A percentile compares a stretch with the other conserved stretches of the same genome.
These are phyloP conservation scores for Labeo rohita DNA, from an alignment of 2,113 vertebrate species.

Conservation along the genomic window DNA sequence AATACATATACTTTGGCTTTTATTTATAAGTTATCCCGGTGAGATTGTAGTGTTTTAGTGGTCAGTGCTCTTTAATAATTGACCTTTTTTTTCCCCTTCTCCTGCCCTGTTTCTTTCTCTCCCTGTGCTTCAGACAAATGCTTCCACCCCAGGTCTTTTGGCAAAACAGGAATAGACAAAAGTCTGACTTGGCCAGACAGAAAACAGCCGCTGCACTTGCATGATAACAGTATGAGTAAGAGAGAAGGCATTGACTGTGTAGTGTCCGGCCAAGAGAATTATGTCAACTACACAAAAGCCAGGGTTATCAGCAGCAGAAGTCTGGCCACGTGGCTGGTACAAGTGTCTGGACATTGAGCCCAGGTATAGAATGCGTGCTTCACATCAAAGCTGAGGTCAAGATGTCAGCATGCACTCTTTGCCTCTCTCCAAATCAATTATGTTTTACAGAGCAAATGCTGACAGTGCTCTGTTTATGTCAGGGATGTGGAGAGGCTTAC, in stretches of 20 bases:
- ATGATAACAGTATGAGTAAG: constrained; percentile 61
- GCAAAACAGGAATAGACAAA: constrained; percentile 60
- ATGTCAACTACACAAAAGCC: constrained; percentile 59
- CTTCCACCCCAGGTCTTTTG: constrained; percentile 51
- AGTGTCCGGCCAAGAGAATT: constrained; percentile 53
- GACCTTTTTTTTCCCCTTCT: background rate
- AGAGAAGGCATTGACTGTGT: constrained; percentile 49
- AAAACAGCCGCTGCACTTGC: constrained; percentile 59
- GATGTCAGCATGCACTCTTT: background rate
- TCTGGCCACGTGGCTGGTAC: constrained; percentile 4
- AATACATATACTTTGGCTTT: background rate
- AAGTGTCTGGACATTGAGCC: background rate
- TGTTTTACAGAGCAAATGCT: background rate
- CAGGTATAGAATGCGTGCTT: constrained; percentile 16
- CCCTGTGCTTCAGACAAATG: background rate
- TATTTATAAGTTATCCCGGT: background rate
- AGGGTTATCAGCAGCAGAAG: constrained; percentile 43
- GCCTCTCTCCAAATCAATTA: background rate
- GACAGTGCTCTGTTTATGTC: background rate
- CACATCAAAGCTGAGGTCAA: constrained; percentile 14
- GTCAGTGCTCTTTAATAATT: background rate
- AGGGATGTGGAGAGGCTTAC: background rate
- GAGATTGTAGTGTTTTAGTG: background rate
- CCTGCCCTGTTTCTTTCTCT: constrained; percentile 40
- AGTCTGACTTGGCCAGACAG: constrained; percentile 65